Evolutionary conservation across 1,140 invertebrate genomes (phyloP).

Genomic region (Diplogasteroides magnus): DNA sequence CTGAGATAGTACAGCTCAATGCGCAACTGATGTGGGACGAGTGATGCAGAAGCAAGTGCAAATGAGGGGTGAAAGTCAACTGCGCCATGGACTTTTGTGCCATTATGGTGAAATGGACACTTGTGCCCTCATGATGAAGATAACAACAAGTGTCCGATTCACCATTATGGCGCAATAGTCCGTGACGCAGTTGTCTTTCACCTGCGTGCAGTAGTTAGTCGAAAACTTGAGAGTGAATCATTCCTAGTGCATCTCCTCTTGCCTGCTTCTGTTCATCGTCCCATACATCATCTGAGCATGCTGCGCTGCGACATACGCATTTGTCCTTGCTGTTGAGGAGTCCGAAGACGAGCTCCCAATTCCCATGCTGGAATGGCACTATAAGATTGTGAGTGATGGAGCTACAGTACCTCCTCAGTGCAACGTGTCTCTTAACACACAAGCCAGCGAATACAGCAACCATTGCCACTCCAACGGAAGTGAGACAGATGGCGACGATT

Average conservation of each 20-base stretch:
- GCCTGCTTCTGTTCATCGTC: conserved; percentile 28
- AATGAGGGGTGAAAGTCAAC: no score
- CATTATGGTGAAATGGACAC: no score
- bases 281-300: conserved; percentile 35
- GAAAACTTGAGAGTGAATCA: no score
- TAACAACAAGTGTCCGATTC: no score
- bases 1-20: no score
- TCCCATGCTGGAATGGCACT: conserved; percentile 7
- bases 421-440: conserved; percentile 39
- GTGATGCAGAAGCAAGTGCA: neutral
- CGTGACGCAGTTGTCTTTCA: no score
- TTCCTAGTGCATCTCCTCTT: conserved; percentile 6
- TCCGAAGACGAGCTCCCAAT: conserved; percentile 24
- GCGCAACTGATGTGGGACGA: no score
- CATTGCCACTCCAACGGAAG: conserved; percentile 46
- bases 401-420: conserved; percentile 13
- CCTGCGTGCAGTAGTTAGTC: no score
- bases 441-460: conserved; percentile 49
- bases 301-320: conserved; percentile 38
- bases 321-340: conserved; percentile 35
- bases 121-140: no score
- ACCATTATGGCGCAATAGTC: no score
- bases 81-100: no score
- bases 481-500: conserved; percentile 45
- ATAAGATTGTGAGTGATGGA: no score